Base-by-base conservation (phyloP, 30 jellyfish, hydroid and myxozoan genomes). In the Turritopsis rubra region DNA sequence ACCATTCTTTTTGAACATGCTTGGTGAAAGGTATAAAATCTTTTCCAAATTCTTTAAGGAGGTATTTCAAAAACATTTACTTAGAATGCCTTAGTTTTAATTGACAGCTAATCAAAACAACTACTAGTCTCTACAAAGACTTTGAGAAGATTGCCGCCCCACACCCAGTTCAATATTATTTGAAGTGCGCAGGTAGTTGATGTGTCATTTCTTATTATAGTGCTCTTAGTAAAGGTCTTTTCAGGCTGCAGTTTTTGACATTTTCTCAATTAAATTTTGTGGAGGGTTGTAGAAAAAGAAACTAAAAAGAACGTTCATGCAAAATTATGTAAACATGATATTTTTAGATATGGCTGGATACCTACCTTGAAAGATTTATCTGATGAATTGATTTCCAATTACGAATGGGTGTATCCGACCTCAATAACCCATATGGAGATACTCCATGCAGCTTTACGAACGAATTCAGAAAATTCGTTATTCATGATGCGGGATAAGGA, bases 341-440 rank as follows among this genome's bases (percentile, higher is more conserved):
- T 13, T 41, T 41, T 13, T 73, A 72, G 87, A 66, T 84, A 91
- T 79, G 97, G 97, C 0, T 91, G 97, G 97, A 75, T 91, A 20
- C 97, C 97, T 23, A 71, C 81, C 19, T 26, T 66, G 18, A 30
- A 53, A 18, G 66, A 65, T 27, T 53, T 91, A 26, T 60, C 76
- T 7, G 24, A 74, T 18, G 91, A 87, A 1, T 54, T 81, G 22
- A 79, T 86, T 18, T 73, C 22, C 7, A 66, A 73, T 75, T 91
- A 41, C 71, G 88, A 84, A 29, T 75, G 95, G 88, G 80, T 91
- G 7, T 66, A 83, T 66, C 84, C 88, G 16, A 66, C 81, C 26
- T 91, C 97, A 13, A 91, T 91, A 23, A 91, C 97, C 22, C 97
- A 91, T 52, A 86, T 86, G 88, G 97, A 91, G 70, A 83, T 91